Evolutionary conservation across 23 tunicate genomes (phyloP).

Genomic region (Styela plicata): DNA sequence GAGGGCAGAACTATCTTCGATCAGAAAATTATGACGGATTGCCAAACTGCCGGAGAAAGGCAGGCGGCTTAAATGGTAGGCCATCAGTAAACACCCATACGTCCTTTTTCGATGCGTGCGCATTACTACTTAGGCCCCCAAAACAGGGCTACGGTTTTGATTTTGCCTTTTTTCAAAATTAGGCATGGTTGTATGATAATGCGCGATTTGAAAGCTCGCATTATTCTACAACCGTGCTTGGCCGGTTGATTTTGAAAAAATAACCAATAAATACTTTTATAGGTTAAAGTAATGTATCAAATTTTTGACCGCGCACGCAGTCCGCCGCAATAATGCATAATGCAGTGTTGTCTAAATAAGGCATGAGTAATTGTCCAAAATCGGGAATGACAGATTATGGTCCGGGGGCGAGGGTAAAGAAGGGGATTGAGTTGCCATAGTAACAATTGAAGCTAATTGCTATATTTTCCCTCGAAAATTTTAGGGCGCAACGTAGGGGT

Average conservation of each 20-base stretch:
- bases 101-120: neutral
- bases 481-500: too few relatives aligned
- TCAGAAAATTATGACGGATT: constrained; percentile 35
- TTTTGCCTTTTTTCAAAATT: too few relatives aligned
- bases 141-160: too few relatives aligned
- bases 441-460: neutral
- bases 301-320: neutral
- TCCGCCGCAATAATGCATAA: constrained; percentile 16
- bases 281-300: neutral
- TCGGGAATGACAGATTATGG: neutral
- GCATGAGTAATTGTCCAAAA: constrained; percentile 21
- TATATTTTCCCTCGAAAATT: neutral
- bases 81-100: neutral
- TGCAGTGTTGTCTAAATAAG: constrained; percentile 29
- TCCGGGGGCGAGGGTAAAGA: neutral
- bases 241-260: neutral
- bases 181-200: too few relatives aligned
- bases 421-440: neutral
- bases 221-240: neutral
- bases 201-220: neutral
- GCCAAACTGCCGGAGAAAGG: constrained; percentile 8
- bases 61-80: neutral
- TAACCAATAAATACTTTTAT: neutral
- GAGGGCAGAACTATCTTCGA: constrained; percentile 27
- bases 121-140: too few relatives aligned